Evolutionary conservation across 2,888 invertebrate species (phyloP).

Genomic region (Ramazzottius varieornatus): DNA sequence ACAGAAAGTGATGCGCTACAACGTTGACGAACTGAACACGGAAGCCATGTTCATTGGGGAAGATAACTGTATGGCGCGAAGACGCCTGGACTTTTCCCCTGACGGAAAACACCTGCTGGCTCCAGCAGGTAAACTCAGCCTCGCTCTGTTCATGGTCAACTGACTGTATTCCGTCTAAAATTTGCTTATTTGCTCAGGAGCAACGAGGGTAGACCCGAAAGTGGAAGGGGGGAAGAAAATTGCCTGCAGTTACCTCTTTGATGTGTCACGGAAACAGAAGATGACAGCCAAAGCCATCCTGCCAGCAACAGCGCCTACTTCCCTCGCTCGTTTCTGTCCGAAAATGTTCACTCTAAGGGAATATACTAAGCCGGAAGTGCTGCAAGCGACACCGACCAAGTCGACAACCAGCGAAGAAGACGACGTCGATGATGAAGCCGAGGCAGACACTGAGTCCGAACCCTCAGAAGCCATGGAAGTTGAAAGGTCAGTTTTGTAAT

Average conservation of each 20-base stretch:
- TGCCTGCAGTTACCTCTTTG: neutral
- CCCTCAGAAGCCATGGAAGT: neutral
- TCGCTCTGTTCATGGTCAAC: neutral
- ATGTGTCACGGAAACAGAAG: neutral
- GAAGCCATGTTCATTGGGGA: neutral
- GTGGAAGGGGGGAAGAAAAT: neutral
- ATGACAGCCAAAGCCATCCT: neutral
- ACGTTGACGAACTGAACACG: neutral
- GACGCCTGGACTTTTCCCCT: slow-evolving; percentile 42
- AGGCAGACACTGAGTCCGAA: neutral
- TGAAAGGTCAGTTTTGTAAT: no score
- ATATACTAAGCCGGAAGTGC: no score
- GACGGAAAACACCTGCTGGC: slow-evolving; percentile 70
- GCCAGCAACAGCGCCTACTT: neutral
- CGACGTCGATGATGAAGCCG: neutral
- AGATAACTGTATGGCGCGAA: neutral
- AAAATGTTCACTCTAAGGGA: neutral
- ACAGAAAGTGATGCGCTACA: neutral
- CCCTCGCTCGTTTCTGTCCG: neutral
- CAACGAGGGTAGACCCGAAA: neutral
- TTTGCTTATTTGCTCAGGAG: neutral
- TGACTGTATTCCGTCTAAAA: no score
- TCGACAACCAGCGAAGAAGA: neutral
- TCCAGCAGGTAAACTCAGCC: slow-evolving; percentile 32
- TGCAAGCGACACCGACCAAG: neutral